These are phyloP conservation scores for Microchrysa polita DNA, from an alignment of 2,888 invertebrate genomes.

Conservation along the genomic window DNA sequence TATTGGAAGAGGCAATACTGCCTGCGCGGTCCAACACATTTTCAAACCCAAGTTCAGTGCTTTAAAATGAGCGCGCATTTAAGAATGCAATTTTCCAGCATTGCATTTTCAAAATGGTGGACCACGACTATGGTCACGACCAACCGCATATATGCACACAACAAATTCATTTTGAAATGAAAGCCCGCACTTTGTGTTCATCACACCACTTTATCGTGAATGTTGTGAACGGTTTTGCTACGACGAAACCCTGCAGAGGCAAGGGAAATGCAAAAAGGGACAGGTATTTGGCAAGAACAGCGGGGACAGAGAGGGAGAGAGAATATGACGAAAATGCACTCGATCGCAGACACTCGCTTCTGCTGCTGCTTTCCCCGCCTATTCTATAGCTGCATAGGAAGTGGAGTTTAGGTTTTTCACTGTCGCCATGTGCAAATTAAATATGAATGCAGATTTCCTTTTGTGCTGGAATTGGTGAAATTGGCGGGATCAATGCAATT, in stretches of 20 bases:
- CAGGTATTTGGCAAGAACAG: no score
- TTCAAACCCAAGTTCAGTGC: no score
- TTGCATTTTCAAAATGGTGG: slow-evolving; percentile 50
- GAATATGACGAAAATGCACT: no score
- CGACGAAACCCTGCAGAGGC: background rate
- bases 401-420: background rate
- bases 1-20: background rate
- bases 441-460: no score
- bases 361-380: background rate
- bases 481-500: no score
- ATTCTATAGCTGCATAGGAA: slow-evolving; percentile 8
- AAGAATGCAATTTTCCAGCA: slow-evolving; percentile 43
- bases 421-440: slow-evolving; percentile 14
- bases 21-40: background rate
- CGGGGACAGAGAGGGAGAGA: background rate
- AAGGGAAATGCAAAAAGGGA: slow-evolving; percentile 14
- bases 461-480: no score
- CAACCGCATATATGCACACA: background rate
- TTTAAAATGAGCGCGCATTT: background rate
- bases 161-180: background rate
- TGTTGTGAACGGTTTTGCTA: background rate
- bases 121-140: slow-evolving; percentile 9
- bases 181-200: background rate
- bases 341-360: background rate
- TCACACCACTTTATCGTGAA: slow-evolving; percentile 5